Percentiles rank a stretch among this genome's conserved stretches.
Evolutionary conservation across 2,888 invertebrate genomes (phyloP).

Genomic region (Pseudanteris insignis): DNA sequence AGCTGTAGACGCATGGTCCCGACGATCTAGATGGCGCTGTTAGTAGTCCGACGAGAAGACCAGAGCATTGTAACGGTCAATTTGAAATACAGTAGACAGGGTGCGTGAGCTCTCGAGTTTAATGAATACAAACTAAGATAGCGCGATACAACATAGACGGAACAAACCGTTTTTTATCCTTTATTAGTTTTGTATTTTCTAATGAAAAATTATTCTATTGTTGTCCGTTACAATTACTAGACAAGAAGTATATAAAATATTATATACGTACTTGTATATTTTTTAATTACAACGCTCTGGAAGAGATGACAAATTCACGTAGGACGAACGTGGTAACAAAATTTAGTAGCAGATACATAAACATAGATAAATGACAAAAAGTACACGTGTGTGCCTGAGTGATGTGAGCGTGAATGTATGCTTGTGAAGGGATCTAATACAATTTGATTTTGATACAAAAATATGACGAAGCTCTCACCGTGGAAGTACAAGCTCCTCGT

Average conservation of each 20-base stretch:
- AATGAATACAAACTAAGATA: neutral
- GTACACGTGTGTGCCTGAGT: neutral
- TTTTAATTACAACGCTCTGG: conserved; percentile 27
- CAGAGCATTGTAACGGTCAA: conserved; percentile 31
- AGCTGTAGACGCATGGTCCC: conserved; percentile 25
- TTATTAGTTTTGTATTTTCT: conserved; percentile 15
- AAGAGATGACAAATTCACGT: conserved; percentile 10
- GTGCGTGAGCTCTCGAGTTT: neutral
- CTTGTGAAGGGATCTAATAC: neutral
- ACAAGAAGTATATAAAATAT: too few relatives aligned
- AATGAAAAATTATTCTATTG: too few relatives aligned
- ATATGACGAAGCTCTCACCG: conserved; percentile 1
- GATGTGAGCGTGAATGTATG: conserved; percentile 6
- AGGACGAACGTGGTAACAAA: conserved; percentile 12
- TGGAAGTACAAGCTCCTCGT: conserved; percentile 1
- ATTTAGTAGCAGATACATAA: neutral
- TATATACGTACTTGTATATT: too few relatives aligned
- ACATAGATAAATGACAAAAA: too few relatives aligned
- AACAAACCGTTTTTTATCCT: conserved; percentile 1
- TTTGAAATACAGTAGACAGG: conserved; percentile 9
- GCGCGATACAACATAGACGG: neutral
- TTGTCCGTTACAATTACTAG: too few relatives aligned
- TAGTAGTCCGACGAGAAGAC: conserved; percentile 7
- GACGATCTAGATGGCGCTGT: conserved; percentile 26
- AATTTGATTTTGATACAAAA: conserved; percentile 32